Percentiles rank a stretch among this genome's conserved stretches.
These are phyloP conservation scores for Tragelaphus scriptus DNA, from an alignment of 2,113 vertebrate genomes.

Conservation along the genomic window DNA sequence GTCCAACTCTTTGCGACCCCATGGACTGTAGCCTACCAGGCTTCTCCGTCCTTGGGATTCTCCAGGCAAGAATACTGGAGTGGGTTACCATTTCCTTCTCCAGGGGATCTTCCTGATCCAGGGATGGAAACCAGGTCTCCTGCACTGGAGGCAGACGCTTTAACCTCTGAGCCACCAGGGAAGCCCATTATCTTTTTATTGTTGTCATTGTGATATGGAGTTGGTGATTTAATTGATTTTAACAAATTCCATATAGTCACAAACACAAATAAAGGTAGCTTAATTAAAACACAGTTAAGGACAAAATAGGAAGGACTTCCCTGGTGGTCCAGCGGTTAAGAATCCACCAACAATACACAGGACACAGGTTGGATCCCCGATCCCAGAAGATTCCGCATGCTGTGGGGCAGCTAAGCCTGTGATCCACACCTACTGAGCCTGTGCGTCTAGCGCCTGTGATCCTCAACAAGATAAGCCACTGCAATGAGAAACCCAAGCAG, in stretches of 20 bases:
- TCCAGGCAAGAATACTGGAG: too few relatives aligned
- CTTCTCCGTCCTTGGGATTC: too few relatives aligned
- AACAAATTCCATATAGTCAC: constrained; percentile 3
- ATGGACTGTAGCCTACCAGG: too few relatives aligned
- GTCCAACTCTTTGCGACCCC: too few relatives aligned
- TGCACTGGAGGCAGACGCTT: too few relatives aligned
- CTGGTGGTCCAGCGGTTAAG: background rate
- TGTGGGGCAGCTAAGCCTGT: background rate
- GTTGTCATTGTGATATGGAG: background rate
- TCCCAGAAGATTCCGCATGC: background rate
- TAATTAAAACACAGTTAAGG: constrained; percentile 22
- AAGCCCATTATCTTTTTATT: background rate
- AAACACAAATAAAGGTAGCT: background rate
- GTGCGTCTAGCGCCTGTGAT: rapidly evolving
- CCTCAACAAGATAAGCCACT: background rate
- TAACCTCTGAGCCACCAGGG: too few relatives aligned
- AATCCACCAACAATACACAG: background rate
- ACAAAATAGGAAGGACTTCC: background rate
- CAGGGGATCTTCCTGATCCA: too few relatives aligned
- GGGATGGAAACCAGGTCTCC: too few relatives aligned
- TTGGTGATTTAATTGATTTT: background rate
- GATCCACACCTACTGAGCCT: background rate
- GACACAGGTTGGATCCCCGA: background rate
- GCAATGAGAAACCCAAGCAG: background rate
- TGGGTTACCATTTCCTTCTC: too few relatives aligned